Percentiles rank a stretch among this genome's conserved stretches.
phyloP scores from a whole-genome alignment of 2,888 invertebrate genomes.

The Monochamus alternatus region DNA sequence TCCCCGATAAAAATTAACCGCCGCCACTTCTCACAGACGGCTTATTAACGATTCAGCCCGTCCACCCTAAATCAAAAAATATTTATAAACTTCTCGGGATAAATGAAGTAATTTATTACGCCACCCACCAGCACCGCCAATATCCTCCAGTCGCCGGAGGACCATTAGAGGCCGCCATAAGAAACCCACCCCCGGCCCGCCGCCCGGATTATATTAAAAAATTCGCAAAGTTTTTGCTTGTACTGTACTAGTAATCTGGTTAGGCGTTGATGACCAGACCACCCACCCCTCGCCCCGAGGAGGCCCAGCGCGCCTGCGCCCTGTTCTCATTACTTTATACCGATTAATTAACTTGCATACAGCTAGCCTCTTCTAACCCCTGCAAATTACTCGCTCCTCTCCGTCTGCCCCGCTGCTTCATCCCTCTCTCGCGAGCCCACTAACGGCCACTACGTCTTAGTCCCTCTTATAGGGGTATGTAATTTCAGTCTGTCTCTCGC shows the following conservation, averaged over 20 bases:
- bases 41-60: slow-evolving; percentile 29
- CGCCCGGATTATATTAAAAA: slow-evolving; percentile 34
- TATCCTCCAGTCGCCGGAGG: slow-evolving; percentile 16
- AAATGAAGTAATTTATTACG: slow-evolving; percentile 35
- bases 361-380: slow-evolving; percentile 70
- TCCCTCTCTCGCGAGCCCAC: slow-evolving; percentile 58
- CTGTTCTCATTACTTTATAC: slow-evolving; percentile 71
- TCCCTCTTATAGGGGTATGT: slow-evolving; percentile 70
- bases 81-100: slow-evolving; percentile 36
- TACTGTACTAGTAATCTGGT: slow-evolving; percentile 71
- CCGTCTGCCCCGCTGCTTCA: slow-evolving; percentile 59
- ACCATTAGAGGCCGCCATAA: slow-evolving; percentile 21
- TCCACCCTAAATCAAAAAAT: slow-evolving; percentile 34
- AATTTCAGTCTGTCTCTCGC: slow-evolving; percentile 72
- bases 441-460: slow-evolving; percentile 62
- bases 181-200: not conserved
- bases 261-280: slow-evolving; percentile 72
- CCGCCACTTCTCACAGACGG: slow-evolving; percentile 20
- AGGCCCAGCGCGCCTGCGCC: slow-evolving; percentile 67
- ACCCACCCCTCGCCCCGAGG: slow-evolving; percentile 59
- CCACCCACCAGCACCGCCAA: slow-evolving; percentile 29
- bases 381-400: slow-evolving; percentile 66
- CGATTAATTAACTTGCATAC: slow-evolving; percentile 73
- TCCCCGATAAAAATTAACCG: slow-evolving; percentile 22
- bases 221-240: slow-evolving; percentile 36